Base-by-base conservation (phyloP, 2,113 vertebrate species). In the Neogale vison region DNA sequence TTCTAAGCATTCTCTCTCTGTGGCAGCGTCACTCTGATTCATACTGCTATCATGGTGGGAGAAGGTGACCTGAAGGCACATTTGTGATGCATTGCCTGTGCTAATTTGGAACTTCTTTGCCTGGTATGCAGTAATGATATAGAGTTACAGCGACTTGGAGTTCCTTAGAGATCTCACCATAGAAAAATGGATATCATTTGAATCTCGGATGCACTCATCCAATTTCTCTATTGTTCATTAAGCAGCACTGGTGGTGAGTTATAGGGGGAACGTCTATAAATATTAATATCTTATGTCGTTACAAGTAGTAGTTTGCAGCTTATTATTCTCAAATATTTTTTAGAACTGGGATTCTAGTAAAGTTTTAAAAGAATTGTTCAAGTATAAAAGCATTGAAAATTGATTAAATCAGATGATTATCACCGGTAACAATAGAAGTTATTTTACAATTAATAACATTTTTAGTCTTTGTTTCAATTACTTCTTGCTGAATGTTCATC, bases 141-240 rank as follows among this genome's bases (percentile, higher is more conserved):
- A 97, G 92, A 69, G 52, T 95, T 92, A 69, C 61, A 72, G 21
- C 69, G 72, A 92, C 59, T 93, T 50, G n/a, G 71, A 96, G 74
- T 67, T 90, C 93, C 50, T 90, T 80, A 61, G 95, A 96, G 94
- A 97, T 57, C 29, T 31, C 50, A 71, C 26, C 34, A 31, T 47
- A 96, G 69, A 92, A 97, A 96, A 97, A 97, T 95, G 39, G 47
- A 47, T 93, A 95, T 89, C 69, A 88, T 93, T 96, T 93, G 79
- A 96, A 90, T 92, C 69, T 83, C 93, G 80, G 76, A 90, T 94
- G 76, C 52, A 92, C 36, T 76, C 80, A 93, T 96, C 34, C 83
- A 96, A 34, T 90, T 96, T 96, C 39, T 57, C 79, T 92, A 87
- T 96, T 97, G 90, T 93, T 97, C 97, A 97, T 97, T 98, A 96